Conservation (phyloP, 2,113 vertebrate species). For the Octodon degus region DNA sequence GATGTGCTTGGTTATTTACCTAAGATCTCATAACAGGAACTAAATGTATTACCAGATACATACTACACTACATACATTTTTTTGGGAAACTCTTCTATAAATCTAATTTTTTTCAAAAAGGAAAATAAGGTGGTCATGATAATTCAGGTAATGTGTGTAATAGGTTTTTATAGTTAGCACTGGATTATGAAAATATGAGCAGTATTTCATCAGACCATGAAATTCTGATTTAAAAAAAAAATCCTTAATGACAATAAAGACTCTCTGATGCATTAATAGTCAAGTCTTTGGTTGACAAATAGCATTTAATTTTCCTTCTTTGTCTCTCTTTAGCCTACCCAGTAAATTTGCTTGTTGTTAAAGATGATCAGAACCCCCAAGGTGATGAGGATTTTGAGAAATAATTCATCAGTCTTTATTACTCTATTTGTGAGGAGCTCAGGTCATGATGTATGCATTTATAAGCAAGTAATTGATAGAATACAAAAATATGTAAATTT, state of each 20-base stretch:
- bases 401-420: not conserved
- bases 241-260: not conserved
- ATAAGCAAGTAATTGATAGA: slow-evolving; percentile 46
- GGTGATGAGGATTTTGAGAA: not conserved
- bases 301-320: not conserved
- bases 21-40: not conserved
- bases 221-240: not conserved
- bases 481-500: slow-evolving; percentile 50
- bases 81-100: not conserved
- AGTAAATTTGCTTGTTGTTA: not conserved
- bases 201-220: not conserved
- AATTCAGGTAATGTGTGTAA: not conserved
- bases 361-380: not conserved
- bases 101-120: not conserved
- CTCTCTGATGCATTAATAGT: not conserved
- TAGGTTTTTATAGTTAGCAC: not conserved
- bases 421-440: not conserved
- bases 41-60: not conserved
- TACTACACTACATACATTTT: not conserved
- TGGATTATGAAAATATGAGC: not conserved
- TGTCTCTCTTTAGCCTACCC: not conserved
- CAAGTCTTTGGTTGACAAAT: not conserved
- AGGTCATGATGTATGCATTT: not conserved
- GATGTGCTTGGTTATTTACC: not conserved
- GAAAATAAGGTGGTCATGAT: not conserved